Evolutionary conservation across 2,113 vertebrate species (phyloP).

Genomic region (Rattus norvegicus): GRCr8 NC_086019.1:112994001-112994500

Average conservation of each 20-base stretch:
- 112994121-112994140: background rate
- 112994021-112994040: background rate
- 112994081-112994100: background rate
- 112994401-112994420: background rate
- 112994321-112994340: background rate
- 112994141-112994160: background rate
- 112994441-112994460: slow-evolving; percentile 24
- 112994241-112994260: background rate
- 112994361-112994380: background rate
- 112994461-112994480: slow-evolving; percentile 66
- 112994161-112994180: background rate
- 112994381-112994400: slow-evolving; percentile 32
- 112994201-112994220: background rate
- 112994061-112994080: background rate
- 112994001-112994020: background rate
- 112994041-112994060: background rate
- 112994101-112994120: background rate
- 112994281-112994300: background rate
- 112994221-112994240: background rate
- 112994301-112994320: background rate
- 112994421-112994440: slow-evolving; percentile 39
- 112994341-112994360: slow-evolving; percentile 49
- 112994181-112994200: background rate
- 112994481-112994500: slow-evolving; percentile 71
- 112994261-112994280: background rate